Percentiles rank a stretch among this genome's conserved stretches.
Conservation (phyloP, 2,113 vertebrate species). For the Ochotona princeps region DNA sequence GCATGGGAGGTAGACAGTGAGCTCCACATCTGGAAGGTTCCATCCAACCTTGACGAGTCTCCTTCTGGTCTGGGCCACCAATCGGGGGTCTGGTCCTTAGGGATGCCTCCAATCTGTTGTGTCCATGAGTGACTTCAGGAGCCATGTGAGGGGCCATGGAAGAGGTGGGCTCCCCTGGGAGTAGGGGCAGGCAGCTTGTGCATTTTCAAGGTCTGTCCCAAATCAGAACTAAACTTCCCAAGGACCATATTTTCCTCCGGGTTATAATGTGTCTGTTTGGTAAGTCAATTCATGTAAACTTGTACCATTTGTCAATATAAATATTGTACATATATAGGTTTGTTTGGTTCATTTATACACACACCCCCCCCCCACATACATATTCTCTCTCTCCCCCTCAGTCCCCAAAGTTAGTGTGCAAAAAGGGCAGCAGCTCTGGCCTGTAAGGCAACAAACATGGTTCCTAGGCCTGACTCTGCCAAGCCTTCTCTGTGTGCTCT, state of each 20-base stretch:
- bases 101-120: not conserved
- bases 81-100: not conserved
- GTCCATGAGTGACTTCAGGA: not conserved
- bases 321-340: conserved; percentile 47
- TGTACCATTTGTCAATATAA: conserved; percentile 65
- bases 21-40: not conserved
- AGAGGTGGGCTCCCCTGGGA: not conserved
- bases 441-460: not conserved
- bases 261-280: conserved; percentile 21
- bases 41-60: not conserved
- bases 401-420: not conserved
- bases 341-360: not conserved
- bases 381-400: not conserved
- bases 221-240: conserved; percentile 43
- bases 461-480: not conserved
- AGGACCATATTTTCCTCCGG: conserved; percentile 22
- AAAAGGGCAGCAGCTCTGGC: not conserved
- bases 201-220: conserved; percentile 1
- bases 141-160: not conserved
- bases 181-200: not conserved
- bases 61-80: not conserved
- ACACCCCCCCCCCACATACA: not conserved
- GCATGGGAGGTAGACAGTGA: not conserved
- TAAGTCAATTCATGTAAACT: conserved; percentile 60
- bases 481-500: not conserved